phyloP scores from a whole-genome alignment of 2,113 vertebrate species.

The Cricetomys ansorgei region DNA sequence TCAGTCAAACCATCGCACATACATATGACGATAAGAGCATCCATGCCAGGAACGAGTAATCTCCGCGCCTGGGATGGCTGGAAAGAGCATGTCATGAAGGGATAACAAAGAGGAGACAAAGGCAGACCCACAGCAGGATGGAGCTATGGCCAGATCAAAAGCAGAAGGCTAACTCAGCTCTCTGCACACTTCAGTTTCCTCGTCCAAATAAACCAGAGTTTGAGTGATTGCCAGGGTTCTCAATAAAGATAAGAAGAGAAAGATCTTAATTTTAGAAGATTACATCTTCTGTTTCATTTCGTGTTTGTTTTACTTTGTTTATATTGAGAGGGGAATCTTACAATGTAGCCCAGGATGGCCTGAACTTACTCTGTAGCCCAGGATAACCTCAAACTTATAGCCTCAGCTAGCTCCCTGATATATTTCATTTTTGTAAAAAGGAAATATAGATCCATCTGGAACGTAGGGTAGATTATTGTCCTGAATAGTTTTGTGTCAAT shows the following conservation, averaged over 20 bases:
- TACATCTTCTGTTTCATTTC: neutral
- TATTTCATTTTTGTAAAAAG: conserved; percentile 12
- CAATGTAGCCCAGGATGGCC: neutral
- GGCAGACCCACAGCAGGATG: neutral
- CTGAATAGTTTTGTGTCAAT: neutral
- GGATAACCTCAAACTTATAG: neutral
- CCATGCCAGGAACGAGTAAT: neutral
- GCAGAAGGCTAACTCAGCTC: neutral
- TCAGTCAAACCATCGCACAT: neutral
- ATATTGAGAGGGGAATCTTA: neutral
- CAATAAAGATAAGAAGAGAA: neutral
- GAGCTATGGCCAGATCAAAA: neutral
- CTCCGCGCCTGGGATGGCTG: neutral
- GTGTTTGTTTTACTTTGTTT: neutral
- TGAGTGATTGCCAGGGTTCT: neutral
- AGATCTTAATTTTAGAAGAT: neutral
- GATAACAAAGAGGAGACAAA: neutral
- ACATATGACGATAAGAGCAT: neutral
- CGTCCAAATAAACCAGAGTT: neutral
- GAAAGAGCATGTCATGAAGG: neutral
- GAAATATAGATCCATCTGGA: neutral
- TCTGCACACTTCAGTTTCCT: neutral
- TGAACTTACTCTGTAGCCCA: neutral
- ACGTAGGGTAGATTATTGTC: neutral
- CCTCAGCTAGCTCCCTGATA: neutral